A percentile compares a stretch with the other conserved stretches of the same genome.
These are phyloP conservation scores for Drosophila lini DNA, from an alignment of 1,140 invertebrate genomes.

Conservation along the genomic window DNA sequence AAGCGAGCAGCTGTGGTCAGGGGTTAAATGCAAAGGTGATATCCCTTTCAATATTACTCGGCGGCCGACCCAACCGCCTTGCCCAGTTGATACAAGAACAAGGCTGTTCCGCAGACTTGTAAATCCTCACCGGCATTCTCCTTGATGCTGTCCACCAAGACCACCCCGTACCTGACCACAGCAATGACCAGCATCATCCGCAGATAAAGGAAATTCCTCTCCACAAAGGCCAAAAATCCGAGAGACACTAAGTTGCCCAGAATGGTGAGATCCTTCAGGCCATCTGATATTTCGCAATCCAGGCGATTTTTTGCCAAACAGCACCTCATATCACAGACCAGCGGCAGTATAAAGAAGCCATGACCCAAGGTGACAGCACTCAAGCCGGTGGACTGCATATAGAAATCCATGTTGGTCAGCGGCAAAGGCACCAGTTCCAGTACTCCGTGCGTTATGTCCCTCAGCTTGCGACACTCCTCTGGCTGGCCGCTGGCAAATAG, in stretches of 20 bases:
- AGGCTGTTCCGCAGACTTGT: slow-evolving; percentile 57
- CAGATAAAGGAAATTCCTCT: slow-evolving; percentile 53
- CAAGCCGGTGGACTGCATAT: slow-evolving; percentile 40
- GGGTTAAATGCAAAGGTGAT: slow-evolving; percentile 23
- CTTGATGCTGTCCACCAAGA: slow-evolving; percentile 51
- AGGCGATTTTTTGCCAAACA: slow-evolving; percentile 27
- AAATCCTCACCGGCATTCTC: slow-evolving; percentile 58
- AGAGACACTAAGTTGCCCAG: slow-evolving; percentile 72
- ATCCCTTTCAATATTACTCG: neutral
- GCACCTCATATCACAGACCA: slow-evolving; percentile 58
- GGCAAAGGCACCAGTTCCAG: slow-evolving; percentile 68
- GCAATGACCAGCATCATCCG: slow-evolving; percentile 59
- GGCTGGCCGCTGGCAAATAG: slow-evolving; percentile 37
- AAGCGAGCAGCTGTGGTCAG: slow-evolving; percentile 22
- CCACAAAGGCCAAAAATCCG: slow-evolving; percentile 50
- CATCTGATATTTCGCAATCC: slow-evolving; percentile 46
- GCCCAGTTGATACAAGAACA: slow-evolving; percentile 52
- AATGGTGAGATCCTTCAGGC: slow-evolving; percentile 59
- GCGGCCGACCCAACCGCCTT: slow-evolving; percentile 8
- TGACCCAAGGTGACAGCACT: slow-evolving; percentile 54
- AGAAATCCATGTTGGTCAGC: slow-evolving; percentile 70
- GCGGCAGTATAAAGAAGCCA: slow-evolving; percentile 54
- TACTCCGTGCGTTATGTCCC: slow-evolving; percentile 35
- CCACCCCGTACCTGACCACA: slow-evolving; percentile 48
- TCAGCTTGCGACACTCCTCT: slow-evolving; percentile 35